phyloP scores from a whole-genome alignment of 2,797 vertebrate genomes.

The Forpus xanthops region DNA sequence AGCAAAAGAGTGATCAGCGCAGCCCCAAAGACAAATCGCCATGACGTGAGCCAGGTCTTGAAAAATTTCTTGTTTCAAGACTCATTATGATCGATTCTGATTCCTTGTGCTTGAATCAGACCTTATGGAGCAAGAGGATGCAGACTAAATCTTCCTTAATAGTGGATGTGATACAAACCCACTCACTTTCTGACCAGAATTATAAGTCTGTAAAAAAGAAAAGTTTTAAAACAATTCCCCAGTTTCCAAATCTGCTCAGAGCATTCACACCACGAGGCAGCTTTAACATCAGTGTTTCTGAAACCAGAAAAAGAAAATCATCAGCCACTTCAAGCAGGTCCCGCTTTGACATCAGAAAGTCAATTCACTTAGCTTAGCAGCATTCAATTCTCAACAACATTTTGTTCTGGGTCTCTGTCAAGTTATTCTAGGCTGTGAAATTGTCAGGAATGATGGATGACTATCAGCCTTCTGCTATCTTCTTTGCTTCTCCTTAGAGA shows the following conservation, averaged over 20 bases:
- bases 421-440: slow-evolving; percentile 89
- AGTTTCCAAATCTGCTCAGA: neutral
- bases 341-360: slow-evolving; percentile 86
- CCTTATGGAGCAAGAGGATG: neutral
- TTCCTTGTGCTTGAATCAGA: neutral
- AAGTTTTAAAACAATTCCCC: neutral
- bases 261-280: neutral
- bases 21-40: neutral
- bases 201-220: neutral
- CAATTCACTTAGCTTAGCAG: slow-evolving; percentile 88
- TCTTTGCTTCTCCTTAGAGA: slow-evolving; percentile 89
- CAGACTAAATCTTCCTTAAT: neutral
- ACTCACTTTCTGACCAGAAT: neutral
- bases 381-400: slow-evolving; percentile 85
- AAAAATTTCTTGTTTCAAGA: neutral
- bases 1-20: neutral
- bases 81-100: neutral
- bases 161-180: neutral
- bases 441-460: slow-evolving; percentile 97
- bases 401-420: slow-evolving; percentile 83
- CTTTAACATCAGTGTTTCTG: slow-evolving; percentile 21
- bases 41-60: neutral
- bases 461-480: slow-evolving; percentile 96
- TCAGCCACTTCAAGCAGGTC: slow-evolving; percentile 70
- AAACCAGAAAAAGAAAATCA: slow-evolving; percentile 50